These are phyloP conservation scores for Tachina lurida DNA, from an alignment of 2,888 invertebrate genomes.

Conservation along the genomic window DNA sequence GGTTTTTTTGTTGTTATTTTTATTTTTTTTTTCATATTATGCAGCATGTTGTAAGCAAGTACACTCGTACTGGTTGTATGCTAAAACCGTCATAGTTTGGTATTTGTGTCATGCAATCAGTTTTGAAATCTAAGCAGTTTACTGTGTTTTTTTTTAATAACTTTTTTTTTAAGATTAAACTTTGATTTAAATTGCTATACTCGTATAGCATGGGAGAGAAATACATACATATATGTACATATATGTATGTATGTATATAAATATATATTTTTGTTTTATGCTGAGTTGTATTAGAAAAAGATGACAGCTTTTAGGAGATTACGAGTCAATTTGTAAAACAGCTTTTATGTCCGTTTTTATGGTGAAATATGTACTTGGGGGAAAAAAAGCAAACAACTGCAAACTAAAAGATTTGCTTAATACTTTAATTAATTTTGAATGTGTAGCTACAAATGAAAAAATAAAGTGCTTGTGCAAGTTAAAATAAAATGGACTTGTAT, in stretches of 20 bases:
- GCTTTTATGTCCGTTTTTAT: not conserved
- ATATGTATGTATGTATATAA: too few species aligned
- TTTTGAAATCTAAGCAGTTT: slow-evolving; percentile 60
- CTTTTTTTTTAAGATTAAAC: slow-evolving; percentile 27
- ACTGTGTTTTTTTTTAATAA: not conserved
- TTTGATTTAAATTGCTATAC: slow-evolving; percentile 47
- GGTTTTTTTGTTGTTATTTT: slow-evolving; percentile 14
- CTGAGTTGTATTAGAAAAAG: slow-evolving; percentile 13
- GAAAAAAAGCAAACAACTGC: not conserved
- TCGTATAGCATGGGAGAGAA: slow-evolving; percentile 8
- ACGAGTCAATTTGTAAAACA: slow-evolving; percentile 14
- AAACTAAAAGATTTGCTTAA: not conserved
- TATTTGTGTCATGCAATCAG: slow-evolving; percentile 61
- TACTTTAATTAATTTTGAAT: slow-evolving; percentile 13
- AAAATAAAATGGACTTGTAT: too few species aligned
- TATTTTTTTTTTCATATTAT: slow-evolving; percentile 13
- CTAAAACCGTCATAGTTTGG: slow-evolving; percentile 34
- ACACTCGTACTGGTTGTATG: slow-evolving; percentile 31
- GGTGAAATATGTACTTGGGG: not conserved
- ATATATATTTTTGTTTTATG: not conserved
- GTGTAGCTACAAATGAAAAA: not conserved
- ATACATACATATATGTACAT: too few species aligned
- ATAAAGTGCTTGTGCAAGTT: too few species aligned
- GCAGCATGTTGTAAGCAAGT: slow-evolving; percentile 32
- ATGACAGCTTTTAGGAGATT: slow-evolving; percentile 41